These are phyloP conservation scores for Aquatica leii DNA, from an alignment of 2,888 invertebrate genomes.

Conservation along the genomic window DNA sequence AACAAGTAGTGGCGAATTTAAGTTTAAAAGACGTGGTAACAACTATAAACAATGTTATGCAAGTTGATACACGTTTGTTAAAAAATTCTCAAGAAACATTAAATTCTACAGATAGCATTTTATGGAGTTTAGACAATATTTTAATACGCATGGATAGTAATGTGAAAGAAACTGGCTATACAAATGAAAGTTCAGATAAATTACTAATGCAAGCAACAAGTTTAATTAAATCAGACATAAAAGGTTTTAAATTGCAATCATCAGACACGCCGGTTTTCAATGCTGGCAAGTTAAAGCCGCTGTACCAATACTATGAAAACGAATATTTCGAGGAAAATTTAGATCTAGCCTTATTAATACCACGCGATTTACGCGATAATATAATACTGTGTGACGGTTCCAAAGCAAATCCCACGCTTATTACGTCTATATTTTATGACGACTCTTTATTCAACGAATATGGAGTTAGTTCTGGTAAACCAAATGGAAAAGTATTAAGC, in stretches of 20 bases:
- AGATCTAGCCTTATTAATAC: conserved; percentile 40
- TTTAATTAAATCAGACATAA: conserved; percentile 26
- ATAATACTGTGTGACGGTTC: conserved; percentile 13
- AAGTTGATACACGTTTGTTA: not conserved
- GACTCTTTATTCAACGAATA: conserved; percentile 36
- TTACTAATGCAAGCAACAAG: conserved; percentile 31
- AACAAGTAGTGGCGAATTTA: not conserved
- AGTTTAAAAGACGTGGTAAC: conserved; percentile 6
- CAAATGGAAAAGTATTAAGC: conserved; percentile 64
- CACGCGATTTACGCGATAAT: conserved; percentile 26
- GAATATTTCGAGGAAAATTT: conserved; percentile 15
- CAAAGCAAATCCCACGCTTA: conserved; percentile 17
- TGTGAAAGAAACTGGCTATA: not conserved
- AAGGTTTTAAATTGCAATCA: conserved; percentile 13
- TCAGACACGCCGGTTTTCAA: not conserved
- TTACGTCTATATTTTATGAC: conserved; percentile 34
- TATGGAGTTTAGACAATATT: conserved; percentile 10
- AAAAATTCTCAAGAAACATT: conserved; percentile 11
- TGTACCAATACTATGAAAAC: not conserved
- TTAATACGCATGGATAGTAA: conserved; percentile 53
- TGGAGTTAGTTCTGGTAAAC: not conserved
- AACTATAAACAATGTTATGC: conserved; percentile 14
- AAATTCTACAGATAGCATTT: conserved; percentile 18
- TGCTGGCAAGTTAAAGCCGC: not conserved
- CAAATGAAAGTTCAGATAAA: conserved; percentile 21